phyloP scores from a whole-genome alignment of 1,140 invertebrate species.

The Hetaerina americana region DNA sequence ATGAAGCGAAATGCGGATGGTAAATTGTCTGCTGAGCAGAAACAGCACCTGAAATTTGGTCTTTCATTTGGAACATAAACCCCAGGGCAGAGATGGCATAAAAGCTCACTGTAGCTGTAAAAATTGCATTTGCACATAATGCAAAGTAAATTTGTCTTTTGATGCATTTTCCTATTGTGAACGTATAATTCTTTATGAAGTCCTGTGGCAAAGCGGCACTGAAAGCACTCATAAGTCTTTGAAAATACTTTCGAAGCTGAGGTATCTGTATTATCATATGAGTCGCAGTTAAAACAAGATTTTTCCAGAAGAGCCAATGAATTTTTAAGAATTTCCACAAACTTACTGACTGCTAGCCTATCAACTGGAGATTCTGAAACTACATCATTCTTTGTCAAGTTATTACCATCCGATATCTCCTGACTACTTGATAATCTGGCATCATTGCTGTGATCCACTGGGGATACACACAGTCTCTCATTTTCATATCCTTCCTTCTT shows the following conservation, averaged over 20 bases:
- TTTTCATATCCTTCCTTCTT: slow-evolving; percentile 47
- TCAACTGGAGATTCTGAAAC: background rate
- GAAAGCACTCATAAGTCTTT: slow-evolving; percentile 66
- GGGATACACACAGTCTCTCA: too few species aligned
- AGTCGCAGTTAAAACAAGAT: slow-evolving; percentile 55
- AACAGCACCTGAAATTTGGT: slow-evolving; percentile 47
- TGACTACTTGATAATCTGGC: too few species aligned
- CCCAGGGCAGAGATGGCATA: slow-evolving; percentile 73
- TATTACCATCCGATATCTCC: background rate
- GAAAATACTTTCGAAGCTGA: background rate
- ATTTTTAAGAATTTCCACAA: slow-evolving; percentile 47
- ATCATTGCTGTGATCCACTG: too few species aligned
- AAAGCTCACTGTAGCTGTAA: slow-evolving; percentile 68
- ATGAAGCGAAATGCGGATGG: slow-evolving; percentile 73
- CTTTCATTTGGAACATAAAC: slow-evolving; percentile 39
- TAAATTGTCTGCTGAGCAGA: slow-evolving; percentile 54
- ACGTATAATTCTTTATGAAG: slow-evolving; percentile 69
- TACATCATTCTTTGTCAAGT: background rate
- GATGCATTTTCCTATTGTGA: slow-evolving; percentile 71
- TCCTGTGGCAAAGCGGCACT: slow-evolving; percentile 58
- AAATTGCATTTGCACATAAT: slow-evolving; percentile 76
- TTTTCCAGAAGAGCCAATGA: slow-evolving; percentile 43
- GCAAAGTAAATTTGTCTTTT: slow-evolving; percentile 62
- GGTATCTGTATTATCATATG: slow-evolving; percentile 42
- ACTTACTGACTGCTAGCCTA: slow-evolving; percentile 36